Evolutionary conservation across 2,888 invertebrate species (phyloP).

Genomic region (Metellina segmentata): DNA sequence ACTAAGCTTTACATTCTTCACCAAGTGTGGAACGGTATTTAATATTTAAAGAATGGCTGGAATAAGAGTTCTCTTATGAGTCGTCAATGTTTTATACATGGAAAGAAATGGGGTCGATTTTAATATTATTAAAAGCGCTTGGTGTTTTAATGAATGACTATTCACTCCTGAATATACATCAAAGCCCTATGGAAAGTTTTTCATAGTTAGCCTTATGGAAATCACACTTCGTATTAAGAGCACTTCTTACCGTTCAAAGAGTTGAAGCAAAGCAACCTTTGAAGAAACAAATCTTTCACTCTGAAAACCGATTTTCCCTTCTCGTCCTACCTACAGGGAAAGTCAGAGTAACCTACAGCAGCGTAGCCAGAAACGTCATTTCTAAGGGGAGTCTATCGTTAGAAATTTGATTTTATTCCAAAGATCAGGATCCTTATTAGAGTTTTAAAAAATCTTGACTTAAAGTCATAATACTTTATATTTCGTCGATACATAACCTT

Average conservation of each 20-base stretch:
- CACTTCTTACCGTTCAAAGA: constrained; percentile 53
- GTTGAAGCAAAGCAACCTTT: neutral
- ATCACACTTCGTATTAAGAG: constrained; percentile 26
- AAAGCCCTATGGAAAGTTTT: neutral
- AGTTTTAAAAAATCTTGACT: no score
- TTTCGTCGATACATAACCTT: no score
- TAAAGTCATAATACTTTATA: no score
- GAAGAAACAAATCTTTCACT: neutral
- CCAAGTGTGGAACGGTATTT: no score
- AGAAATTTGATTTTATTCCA: no score
- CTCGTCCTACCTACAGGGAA: neutral
- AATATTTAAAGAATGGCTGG: constrained; percentile 7
- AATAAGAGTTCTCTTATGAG: neutral
- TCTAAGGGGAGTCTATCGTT: no score
- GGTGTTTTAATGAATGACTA: neutral
- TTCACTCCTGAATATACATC: neutral
- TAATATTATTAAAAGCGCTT: neutral
- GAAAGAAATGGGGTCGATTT: no score
- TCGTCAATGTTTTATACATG: neutral
- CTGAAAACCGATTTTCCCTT: neutral
- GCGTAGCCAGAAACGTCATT: no score
- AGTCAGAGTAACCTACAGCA: neutral
- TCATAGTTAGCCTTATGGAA: neutral
- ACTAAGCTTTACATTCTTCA: no score
- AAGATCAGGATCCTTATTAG: no score